Evolutionary conservation across 1,140 invertebrate species (phyloP).

Genomic region (Scaptodrosophila lebanonensis): DNA sequence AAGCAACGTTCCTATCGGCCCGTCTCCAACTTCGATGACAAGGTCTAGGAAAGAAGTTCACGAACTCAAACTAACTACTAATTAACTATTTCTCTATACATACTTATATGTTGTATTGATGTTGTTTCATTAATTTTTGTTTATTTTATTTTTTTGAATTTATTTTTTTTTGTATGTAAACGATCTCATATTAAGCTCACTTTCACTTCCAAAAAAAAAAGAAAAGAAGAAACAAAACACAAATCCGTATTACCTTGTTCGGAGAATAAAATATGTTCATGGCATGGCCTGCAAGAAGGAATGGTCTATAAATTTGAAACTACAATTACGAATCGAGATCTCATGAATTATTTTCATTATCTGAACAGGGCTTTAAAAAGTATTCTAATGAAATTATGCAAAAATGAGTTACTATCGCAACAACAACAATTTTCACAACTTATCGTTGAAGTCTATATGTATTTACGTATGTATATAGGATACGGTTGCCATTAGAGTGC

Average conservation of each 20-base stretch:
- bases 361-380: constrained; percentile 60
- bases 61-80: constrained; percentile 4
- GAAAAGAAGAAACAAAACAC: constrained; percentile 25
- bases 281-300: too few relatives aligned
- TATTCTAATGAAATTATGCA: constrained; percentile 66
- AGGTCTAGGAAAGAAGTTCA: constrained; percentile 37
- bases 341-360: too few relatives aligned
- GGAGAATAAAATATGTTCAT: too few relatives aligned
- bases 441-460: too few relatives aligned
- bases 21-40: constrained; percentile 68
- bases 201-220: constrained; percentile 45
- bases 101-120: constrained; percentile 3
- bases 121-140: constrained; percentile 4
- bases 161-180: constrained; percentile 46
- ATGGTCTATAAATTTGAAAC: too few relatives aligned
- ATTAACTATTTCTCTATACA: constrained; percentile 4
- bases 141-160: constrained; percentile 15
- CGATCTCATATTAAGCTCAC: constrained; percentile 69
- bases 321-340: too few relatives aligned
- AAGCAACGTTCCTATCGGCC: constrained; percentile 72
- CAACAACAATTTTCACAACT: constrained; percentile 5
- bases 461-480: constrained; percentile 1
- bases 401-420: constrained; percentile 39
- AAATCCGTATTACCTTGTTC: too few relatives aligned
- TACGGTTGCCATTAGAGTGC: too few relatives aligned